Evolutionary conservation across 2,113 vertebrate species (phyloP).

Genomic region (Equus przewalskii): DNA sequence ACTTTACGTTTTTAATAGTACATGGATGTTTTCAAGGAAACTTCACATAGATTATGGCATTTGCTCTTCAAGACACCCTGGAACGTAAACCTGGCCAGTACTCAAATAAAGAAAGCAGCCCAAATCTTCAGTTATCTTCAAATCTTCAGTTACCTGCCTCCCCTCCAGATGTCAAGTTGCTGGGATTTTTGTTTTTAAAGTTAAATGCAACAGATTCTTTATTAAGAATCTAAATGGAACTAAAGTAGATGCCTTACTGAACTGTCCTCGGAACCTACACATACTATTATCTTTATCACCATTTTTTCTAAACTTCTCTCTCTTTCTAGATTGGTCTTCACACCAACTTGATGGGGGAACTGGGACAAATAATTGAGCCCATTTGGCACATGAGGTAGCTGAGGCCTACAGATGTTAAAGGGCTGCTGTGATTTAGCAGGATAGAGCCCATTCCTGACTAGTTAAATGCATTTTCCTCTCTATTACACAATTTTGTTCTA

Average conservation of each 20-base stretch:
- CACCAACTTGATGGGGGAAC: neutral
- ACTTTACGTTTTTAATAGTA: neutral
- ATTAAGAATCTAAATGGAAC: neutral
- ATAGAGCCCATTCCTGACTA: neutral
- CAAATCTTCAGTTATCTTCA: neutral
- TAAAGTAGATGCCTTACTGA: neutral
- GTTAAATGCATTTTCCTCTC: neutral
- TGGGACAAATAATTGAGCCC: neutral
- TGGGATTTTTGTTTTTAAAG: constrained; percentile 47
- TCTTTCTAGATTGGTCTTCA: neutral
- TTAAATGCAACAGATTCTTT: neutral
- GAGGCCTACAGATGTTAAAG: neutral
- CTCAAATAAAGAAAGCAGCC: neutral
- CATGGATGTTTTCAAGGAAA: neutral
- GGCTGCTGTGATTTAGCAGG: neutral
- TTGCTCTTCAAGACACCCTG: neutral
- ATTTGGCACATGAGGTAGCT: neutral
- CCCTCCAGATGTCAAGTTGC: neutral
- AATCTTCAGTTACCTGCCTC: neutral
- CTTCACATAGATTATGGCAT: neutral
- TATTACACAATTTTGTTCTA: constrained; percentile 4
- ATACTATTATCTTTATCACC: neutral
- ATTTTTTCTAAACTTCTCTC: neutral
- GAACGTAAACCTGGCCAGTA: neutral
- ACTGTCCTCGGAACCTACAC: neutral